Conservation (phyloP, 35 echinoderm and acorn worm genomes). For the Chiridota heheva region DNA sequence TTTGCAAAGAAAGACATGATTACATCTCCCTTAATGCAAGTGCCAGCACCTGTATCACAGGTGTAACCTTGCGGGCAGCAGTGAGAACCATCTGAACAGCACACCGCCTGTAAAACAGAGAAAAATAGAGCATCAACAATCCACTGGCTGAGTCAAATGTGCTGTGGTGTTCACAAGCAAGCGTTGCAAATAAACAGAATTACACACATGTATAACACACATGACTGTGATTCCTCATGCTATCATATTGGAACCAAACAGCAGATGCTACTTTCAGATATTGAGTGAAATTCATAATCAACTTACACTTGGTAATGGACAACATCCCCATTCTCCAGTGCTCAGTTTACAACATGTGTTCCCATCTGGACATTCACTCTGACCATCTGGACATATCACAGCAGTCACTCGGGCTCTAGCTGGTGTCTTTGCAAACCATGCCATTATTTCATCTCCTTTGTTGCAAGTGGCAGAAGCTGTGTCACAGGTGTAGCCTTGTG, state of each 20-base stretch:
- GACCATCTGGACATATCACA: conserved; percentile 25
- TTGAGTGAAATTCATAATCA: too few relatives aligned
- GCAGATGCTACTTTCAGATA: too few relatives aligned
- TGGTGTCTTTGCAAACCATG: conserved; percentile 50
- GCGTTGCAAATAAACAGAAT: too few relatives aligned
- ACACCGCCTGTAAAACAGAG: conserved; percentile 51
- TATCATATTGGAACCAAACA: too few relatives aligned
- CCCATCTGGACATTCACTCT: conserved; percentile 45
- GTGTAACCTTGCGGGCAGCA: conserved; percentile 65
- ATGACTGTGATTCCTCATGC: too few relatives aligned
- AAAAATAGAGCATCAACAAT: too few relatives aligned
- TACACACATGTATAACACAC: too few relatives aligned
- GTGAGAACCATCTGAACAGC: conserved; percentile 61
- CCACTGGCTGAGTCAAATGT: too few relatives aligned
- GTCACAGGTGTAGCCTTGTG: conserved; percentile 70
- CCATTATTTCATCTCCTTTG: conserved; percentile 28
- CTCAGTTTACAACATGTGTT: conserved; percentile 59
- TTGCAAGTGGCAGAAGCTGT: conserved; percentile 47
- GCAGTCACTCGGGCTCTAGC: background rate
- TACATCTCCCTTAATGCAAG: conserved; percentile 15
- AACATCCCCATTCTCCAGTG: conserved; percentile 58
- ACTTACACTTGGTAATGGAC: conserved; percentile 74
- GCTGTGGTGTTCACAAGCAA: too few relatives aligned
- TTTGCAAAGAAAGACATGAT: conserved; percentile 33
- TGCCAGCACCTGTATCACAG: conserved; percentile 40